Percentiles rank a stretch among this genome's conserved stretches.
phyloP scores from a whole-genome alignment of 2,113 vertebrate species.

The Taurulus bubalis region DNA sequence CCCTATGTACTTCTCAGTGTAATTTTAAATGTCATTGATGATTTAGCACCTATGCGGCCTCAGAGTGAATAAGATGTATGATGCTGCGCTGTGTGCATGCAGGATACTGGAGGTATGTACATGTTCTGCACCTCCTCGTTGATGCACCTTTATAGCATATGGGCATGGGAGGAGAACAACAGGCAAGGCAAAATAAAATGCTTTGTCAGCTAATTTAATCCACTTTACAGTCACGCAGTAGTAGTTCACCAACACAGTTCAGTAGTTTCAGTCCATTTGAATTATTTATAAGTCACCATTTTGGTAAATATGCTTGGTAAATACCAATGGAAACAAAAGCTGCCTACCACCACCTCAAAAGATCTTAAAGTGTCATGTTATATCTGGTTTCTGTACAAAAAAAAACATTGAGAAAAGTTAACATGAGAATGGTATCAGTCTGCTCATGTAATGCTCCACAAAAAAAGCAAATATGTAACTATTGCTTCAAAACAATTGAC shows the following conservation, averaged over 20 bases:
- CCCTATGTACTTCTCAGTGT: slow-evolving; percentile 10
- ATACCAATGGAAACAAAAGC: neutral
- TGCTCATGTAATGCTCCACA: neutral
- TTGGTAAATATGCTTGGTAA: neutral
- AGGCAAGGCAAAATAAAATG: slow-evolving; percentile 1
- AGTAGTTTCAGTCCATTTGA: slow-evolving; percentile 3
- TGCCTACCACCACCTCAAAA: neutral
- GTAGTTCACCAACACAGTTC: slow-evolving; percentile 21
- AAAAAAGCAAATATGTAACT: neutral
- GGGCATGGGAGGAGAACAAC: slow-evolving; percentile 34
- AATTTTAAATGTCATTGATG: slow-evolving; percentile 49
- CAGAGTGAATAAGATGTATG: slow-evolving; percentile 46
- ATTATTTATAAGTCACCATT: neutral
- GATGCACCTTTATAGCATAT: slow-evolving; percentile 43
- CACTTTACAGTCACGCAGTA: neutral
- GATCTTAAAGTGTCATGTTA: neutral
- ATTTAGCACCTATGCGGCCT: slow-evolving; percentile 40
- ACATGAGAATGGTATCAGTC: neutral
- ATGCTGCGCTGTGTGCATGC: slow-evolving; percentile 7
- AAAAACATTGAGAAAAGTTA: neutral
- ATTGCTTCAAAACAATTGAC: neutral
- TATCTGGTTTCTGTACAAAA: neutral
- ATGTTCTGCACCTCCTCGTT: slow-evolving; percentile 41
- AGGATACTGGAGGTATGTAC: slow-evolving; percentile 26
- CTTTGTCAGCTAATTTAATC: slow-evolving; percentile 44